Conservation (phyloP, 2,888 invertebrate genomes). For the Ophraella communa region DNA sequence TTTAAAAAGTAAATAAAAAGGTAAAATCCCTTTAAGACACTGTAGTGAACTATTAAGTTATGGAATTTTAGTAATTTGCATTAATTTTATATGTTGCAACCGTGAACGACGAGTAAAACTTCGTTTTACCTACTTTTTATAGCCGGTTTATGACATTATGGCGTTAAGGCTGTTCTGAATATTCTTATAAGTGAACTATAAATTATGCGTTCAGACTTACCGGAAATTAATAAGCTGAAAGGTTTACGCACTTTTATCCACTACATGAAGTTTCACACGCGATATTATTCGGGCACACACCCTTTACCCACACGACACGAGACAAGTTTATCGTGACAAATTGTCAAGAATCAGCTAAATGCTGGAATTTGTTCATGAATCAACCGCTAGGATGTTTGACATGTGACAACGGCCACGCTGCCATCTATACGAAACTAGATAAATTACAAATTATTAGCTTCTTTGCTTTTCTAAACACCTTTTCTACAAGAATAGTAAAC, state of each 20-base stretch:
- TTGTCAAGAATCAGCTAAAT: slow-evolving; percentile 46
- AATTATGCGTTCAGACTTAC: slow-evolving; percentile 39
- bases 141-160: slow-evolving; percentile 33
- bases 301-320: slow-evolving; percentile 48
- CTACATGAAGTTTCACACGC: slow-evolving; percentile 52
- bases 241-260: slow-evolving; percentile 47
- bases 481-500: too few relatives aligned
- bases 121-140: slow-evolving; percentile 7
- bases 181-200: neutral
- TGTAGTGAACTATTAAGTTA: slow-evolving; percentile 11
- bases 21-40: slow-evolving; percentile 17
- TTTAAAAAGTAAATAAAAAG: slow-evolving; percentile 20
- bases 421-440: too few relatives aligned
- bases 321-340: slow-evolving; percentile 47
- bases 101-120: slow-evolving; percentile 13
- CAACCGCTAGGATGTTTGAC: slow-evolving; percentile 17
- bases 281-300: slow-evolving; percentile 50
- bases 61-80: slow-evolving; percentile 19
- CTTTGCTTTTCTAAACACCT: too few relatives aligned
- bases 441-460: too few relatives aligned
- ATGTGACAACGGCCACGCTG: neutral
- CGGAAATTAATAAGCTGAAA: slow-evolving; percentile 40
- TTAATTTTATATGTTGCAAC: slow-evolving; percentile 18
- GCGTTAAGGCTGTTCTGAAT: slow-evolving; percentile 36
- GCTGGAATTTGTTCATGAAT: slow-evolving; percentile 19